A percentile compares a stretch with the other conserved stretches of the same genome.
Evolutionary conservation across 2,113 vertebrate species (phyloP).

Genomic region (Speoplatyrhinus poulsoni): DNA sequence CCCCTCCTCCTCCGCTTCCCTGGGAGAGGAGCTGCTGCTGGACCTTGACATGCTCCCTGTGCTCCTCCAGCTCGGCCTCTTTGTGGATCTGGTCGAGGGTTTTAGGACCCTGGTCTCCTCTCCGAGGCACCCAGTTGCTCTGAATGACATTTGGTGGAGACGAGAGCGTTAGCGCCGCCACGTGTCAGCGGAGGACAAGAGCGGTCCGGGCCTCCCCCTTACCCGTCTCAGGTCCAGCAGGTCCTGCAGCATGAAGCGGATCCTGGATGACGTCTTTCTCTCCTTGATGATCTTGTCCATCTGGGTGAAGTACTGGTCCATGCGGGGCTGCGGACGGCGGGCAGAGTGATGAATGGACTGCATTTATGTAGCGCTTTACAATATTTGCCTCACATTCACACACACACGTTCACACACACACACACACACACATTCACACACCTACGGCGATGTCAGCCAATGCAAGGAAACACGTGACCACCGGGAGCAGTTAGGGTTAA

Average conservation of each 20-base stretch:
- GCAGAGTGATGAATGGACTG: background rate
- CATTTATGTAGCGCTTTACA: background rate
- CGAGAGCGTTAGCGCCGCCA: background rate
- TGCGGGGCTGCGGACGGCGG: conserved; percentile 81
- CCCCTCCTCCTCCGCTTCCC: conserved; percentile 81
- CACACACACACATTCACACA: too few relatives aligned
- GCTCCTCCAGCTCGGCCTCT: conserved; percentile 94
- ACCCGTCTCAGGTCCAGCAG: conserved; percentile 91
- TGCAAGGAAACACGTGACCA: too few relatives aligned
- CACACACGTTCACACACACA: too few relatives aligned
- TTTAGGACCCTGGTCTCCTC: conserved; percentile 95
- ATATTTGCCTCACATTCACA: too few relatives aligned
- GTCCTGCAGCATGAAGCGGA: conserved; percentile 97
- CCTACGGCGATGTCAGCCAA: too few relatives aligned
- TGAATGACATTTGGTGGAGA: conserved; percentile 45
- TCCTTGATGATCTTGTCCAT: conserved; percentile 99
- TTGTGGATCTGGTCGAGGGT: conserved; percentile 99
- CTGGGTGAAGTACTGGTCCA: conserved; percentile 98
- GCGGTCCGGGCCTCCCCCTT: background rate
- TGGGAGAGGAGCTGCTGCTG: conserved; percentile 90
- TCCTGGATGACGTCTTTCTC: conserved; percentile 93
- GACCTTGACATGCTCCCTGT: conserved; percentile 91
- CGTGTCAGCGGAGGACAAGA: background rate
- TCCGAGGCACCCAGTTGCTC: conserved; percentile 93
- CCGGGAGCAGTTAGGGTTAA: too few relatives aligned